Conservation (phyloP, 1,140 invertebrate species). For the Caerostris extrusa region DNA sequence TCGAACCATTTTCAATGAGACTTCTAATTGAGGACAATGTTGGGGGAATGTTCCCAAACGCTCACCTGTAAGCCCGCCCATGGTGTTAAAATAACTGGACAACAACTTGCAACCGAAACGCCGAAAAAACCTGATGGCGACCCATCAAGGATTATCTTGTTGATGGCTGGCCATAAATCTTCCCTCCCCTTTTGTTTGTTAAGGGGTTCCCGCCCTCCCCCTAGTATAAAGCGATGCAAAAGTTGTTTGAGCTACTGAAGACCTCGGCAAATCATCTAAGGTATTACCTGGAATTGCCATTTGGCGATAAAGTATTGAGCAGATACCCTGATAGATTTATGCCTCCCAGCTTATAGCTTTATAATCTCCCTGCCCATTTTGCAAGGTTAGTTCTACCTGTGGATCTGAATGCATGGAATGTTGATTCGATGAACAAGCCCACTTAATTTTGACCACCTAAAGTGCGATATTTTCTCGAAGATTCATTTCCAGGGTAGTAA, state of each 20-base stretch:
- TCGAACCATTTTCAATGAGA: background rate
- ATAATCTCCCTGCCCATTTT: background rate
- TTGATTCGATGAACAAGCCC: background rate
- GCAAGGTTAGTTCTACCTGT: background rate
- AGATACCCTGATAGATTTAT: background rate
- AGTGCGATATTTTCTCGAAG: no score
- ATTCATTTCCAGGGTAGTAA: no score
- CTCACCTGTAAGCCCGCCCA: conserved; percentile 2
- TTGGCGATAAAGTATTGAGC: background rate
- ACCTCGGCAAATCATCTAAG: background rate
- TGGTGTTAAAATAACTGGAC: background rate
- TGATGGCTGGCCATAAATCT: conserved; percentile 32
- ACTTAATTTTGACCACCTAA: background rate
- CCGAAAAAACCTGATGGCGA: background rate
- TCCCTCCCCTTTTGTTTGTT: background rate
- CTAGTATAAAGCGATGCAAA: background rate
- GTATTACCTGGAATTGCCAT: background rate
- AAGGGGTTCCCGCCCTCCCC: background rate
- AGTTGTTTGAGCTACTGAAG: background rate
- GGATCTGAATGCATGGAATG: background rate
- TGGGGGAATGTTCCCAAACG: background rate
- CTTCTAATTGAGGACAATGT: background rate
- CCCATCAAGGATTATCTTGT: conserved; percentile 5
- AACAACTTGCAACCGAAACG: background rate
- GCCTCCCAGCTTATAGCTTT: background rate